Percentiles rank a stretch among this genome's conserved stretches.
These are phyloP conservation scores for Caenorhabditis sp. DNA, from an alignment of 2,888 invertebrate genomes.

Conservation along the genomic window DNA sequence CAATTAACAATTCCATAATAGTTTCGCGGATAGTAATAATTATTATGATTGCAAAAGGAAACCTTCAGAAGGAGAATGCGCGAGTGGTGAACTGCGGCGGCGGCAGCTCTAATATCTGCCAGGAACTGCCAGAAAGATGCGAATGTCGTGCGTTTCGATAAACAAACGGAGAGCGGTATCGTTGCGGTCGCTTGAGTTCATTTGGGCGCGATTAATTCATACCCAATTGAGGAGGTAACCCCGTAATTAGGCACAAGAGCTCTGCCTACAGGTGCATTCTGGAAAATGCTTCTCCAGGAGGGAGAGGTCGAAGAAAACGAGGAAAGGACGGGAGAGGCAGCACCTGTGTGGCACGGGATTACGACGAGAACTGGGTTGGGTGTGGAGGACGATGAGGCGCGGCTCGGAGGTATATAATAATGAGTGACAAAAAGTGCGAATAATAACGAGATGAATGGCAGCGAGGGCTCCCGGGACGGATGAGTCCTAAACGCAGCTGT, in stretches of 20 bases:
- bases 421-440: conserved; percentile 55
- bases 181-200: conserved; percentile 21
- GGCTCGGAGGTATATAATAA: conserved; percentile 34
- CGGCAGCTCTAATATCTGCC: conserved; percentile 11
- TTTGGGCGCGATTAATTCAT: conserved; percentile 2
- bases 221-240: conserved; percentile 14
- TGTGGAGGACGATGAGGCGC: not conserved
- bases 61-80: not conserved
- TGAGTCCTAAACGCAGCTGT: conserved; percentile 30
- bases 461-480: conserved; percentile 7
- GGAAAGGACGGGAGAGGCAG: not conserved
- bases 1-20: conserved; percentile 49
- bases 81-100: not conserved
- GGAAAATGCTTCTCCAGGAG: too few relatives aligned
- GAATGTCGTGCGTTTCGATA: conserved; percentile 19
- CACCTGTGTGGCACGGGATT: not conserved
- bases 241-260: too few relatives aligned
- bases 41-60: conserved; percentile 5
- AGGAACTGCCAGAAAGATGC: conserved; percentile 19
- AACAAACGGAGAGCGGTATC: conserved; percentile 30
- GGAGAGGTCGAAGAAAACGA: not conserved
- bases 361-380: conserved; percentile 1
- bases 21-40: conserved; percentile 21
- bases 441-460: conserved; percentile 48
- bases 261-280: conserved; percentile 41